A percentile compares a stretch with the other conserved stretches of the same genome.
Evolutionary conservation across 2,113 vertebrate genomes (phyloP).

Genomic region (Gadus chalcogrammus): DNA sequence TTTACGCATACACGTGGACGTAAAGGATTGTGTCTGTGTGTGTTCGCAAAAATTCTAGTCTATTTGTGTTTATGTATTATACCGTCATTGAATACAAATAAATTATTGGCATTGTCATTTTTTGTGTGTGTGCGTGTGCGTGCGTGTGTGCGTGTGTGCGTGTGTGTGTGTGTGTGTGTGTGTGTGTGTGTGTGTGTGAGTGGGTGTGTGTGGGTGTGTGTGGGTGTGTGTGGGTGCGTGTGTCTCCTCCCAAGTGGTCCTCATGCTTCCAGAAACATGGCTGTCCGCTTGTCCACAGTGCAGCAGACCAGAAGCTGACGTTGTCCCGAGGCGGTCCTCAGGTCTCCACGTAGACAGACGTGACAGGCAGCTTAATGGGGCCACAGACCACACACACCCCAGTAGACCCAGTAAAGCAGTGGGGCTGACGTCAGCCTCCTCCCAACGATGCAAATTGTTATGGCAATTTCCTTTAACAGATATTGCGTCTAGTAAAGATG

Average conservation of each 20-base stretch:
- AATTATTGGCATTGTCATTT: no score
- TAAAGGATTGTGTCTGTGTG: not conserved
- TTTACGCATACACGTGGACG: not conserved
- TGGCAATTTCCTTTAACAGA: no score
- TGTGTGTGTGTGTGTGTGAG: not conserved
- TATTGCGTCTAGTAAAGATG: no score
- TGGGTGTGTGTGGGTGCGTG: not conserved
- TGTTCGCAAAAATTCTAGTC: not conserved
- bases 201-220: not conserved
- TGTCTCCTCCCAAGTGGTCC: constrained; percentile 7
- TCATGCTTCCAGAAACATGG: constrained; percentile 23
- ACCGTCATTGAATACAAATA: no score
- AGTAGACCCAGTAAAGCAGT: no score
- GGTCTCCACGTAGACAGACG: constrained; percentile 51
- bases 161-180: no score
- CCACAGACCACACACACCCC: no score
- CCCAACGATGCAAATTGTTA: no score
- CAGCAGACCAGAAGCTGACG: constrained; percentile 37
- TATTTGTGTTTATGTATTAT: constrained; percentile 3
- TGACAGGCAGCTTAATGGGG: constrained; percentile 13
- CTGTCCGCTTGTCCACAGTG: constrained; percentile 32
- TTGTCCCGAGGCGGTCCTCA: constrained; percentile 47
- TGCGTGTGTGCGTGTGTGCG: no score
- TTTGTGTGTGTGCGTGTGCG: no score
- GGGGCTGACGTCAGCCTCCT: no score